phyloP scores from a whole-genome alignment of 2,888 invertebrate species.

The Meandrusa payeni region DNA sequence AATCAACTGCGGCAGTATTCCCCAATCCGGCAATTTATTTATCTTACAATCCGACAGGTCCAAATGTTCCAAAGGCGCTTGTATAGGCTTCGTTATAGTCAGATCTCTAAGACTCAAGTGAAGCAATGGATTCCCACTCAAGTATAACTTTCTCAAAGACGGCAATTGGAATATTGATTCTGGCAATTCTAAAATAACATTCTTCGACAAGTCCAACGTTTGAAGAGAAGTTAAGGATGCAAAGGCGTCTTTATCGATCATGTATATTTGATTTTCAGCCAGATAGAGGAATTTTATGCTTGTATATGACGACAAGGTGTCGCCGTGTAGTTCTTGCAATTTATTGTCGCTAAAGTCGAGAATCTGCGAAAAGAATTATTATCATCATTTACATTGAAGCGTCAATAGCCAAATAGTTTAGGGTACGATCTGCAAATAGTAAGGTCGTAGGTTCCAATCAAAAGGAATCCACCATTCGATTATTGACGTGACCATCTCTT shows the following conservation, averaged over 20 bases:
- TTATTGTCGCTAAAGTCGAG: slow-evolving; percentile 81
- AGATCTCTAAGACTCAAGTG: slow-evolving; percentile 56
- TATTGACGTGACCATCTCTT: too few species aligned
- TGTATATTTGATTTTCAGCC: slow-evolving; percentile 78
- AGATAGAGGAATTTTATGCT: slow-evolving; percentile 79
- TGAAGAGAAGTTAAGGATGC: slow-evolving; percentile 68
- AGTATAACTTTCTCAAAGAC: slow-evolving; percentile 81
- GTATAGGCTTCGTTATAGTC: slow-evolving; percentile 74
- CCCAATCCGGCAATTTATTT: slow-evolving; percentile 80
- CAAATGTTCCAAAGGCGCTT: slow-evolving; percentile 79
- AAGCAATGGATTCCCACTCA: slow-evolving; percentile 73
- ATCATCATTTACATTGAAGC: too few species aligned
- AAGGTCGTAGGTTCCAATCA: too few species aligned
- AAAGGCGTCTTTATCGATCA: slow-evolving; percentile 78
- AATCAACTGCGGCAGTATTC: slow-evolving; percentile 78
- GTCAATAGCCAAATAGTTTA: too few species aligned
- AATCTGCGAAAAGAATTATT: slow-evolving; percentile 75
- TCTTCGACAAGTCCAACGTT: slow-evolving; percentile 79
- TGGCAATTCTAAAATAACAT: slow-evolving; percentile 74
- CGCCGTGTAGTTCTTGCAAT: slow-evolving; percentile 68
- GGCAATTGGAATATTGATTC: slow-evolving; percentile 78
- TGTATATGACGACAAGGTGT: slow-evolving; percentile 73
- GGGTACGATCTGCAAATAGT: too few species aligned
- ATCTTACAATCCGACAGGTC: slow-evolving; percentile 83
- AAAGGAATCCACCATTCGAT: too few species aligned